Percentiles rank a stretch among this genome's conserved stretches.
These are phyloP conservation scores for Limnephilus marmoratus DNA, from an alignment of 2,888 invertebrate species.

Conservation along the genomic window DNA sequence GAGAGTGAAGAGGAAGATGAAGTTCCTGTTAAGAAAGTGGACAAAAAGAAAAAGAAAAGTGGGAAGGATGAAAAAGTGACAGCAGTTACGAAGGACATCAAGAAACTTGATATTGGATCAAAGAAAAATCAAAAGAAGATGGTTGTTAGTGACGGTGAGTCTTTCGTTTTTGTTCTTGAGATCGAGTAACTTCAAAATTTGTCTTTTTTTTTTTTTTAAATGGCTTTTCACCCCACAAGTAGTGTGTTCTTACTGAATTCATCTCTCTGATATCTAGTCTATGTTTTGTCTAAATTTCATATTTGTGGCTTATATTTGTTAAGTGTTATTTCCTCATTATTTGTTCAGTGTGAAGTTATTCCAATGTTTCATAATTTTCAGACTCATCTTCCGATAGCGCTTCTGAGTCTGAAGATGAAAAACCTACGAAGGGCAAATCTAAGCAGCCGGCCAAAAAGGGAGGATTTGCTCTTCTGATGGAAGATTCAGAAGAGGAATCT, in stretches of 20 bases:
- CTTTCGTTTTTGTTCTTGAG: neutral
- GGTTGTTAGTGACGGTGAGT: slow-evolving; percentile 61
- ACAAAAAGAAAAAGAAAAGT: slow-evolving; percentile 75
- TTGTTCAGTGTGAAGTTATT: slow-evolving; percentile 15
- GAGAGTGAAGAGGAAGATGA: slow-evolving; percentile 75
- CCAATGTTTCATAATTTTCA: slow-evolving; percentile 43
- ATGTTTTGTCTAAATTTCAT: neutral
- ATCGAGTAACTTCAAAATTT: neutral
- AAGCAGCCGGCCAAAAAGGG: slow-evolving; percentile 75
- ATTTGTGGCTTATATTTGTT: neutral
- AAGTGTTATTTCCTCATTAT: neutral
- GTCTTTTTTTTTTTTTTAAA: neutral
- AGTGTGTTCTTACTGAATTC: too few species aligned
- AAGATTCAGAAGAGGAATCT: slow-evolving; percentile 80
- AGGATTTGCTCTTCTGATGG: slow-evolving; percentile 82
- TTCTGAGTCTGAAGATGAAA: slow-evolving; percentile 73
- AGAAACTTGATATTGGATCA: slow-evolving; percentile 78
- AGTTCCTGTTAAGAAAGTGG: slow-evolving; percentile 72
- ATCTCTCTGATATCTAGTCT: neutral
- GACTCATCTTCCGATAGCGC: slow-evolving; percentile 58
- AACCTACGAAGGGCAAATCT: slow-evolving; percentile 72
- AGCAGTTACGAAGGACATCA: slow-evolving; percentile 77
- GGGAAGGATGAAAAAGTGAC: slow-evolving; percentile 74
- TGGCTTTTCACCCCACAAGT: too few species aligned
- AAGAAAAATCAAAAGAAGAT: slow-evolving; percentile 75